Evolutionary conservation across 2,113 vertebrate genomes (phyloP), one percentile per base, ranked within the genome.

Genomic region (Anarrhichthys ocellatus): DNA sequence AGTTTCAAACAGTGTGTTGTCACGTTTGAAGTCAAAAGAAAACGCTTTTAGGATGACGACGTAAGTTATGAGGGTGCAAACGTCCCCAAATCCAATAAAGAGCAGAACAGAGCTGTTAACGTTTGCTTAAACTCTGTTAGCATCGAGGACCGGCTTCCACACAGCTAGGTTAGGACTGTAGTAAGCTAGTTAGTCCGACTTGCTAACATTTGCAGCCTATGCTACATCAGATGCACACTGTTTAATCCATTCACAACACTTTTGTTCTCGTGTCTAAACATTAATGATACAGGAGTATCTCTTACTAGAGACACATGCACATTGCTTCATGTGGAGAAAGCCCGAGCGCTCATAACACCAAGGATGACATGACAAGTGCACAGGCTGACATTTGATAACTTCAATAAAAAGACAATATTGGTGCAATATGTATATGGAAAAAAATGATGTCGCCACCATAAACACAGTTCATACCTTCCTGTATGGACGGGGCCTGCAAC

Each of bases 401-500:
- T 3, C 0, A 42, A 44, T 36, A 34, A 42, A 29, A 77, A 20
- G 46, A 6, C 48, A 50, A 20, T 50, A 50, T 22, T 6, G 42
- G 46, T 20, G 46, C 17, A 17, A 17, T n/a, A 29, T 58, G 40
- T 22, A 27, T 1, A 15, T 20, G 22, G 8, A 1, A 6, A 46
- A 32, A 32, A 36, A 74, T n/a, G 54, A 40, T 13, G 24, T 8
- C 0, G 29, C 58, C 17, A 34, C 7, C 18, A 50, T 3, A 24
- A 69, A 70, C 2, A 17, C 9, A n/a, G 6, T 1, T 44, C 42
- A 9, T 97, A 99, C 98, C 98, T 97, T 97, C 94, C 66, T 93
- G 90, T 86, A 99, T 95, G 76, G 97, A 97, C 0, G 98, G 95
- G 34, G 98, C 97, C 71, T 96, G 95, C 78, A 99, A 87, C 97